A percentile compares a stretch with the other conserved stretches of the same genome.
These are phyloP conservation scores for Propithecus deckenii DNA, from an alignment of 2,797 vertebrate species.

Conservation along the genomic window DNA sequence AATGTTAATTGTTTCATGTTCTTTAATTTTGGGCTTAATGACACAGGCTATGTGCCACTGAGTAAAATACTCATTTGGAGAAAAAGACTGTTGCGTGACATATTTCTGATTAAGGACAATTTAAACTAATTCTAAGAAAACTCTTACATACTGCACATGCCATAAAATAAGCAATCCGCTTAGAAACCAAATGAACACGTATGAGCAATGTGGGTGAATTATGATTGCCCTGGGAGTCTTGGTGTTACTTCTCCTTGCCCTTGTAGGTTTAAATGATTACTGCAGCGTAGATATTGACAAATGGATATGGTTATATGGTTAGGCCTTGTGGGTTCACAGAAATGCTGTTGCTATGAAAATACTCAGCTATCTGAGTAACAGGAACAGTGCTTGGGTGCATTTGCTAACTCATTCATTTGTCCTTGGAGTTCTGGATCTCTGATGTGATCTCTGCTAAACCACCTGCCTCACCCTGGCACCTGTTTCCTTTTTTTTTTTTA, in stretches of 20 bases:
- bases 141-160: neutral
- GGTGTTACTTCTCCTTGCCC: neutral
- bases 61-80: conserved; percentile 57
- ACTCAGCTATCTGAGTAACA: neutral
- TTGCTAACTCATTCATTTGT: neutral
- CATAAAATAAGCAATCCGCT: conserved; percentile 15
- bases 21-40: conserved; percentile 61
- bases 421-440: neutral
- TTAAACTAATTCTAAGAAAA: conserved; percentile 63
- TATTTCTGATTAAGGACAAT: conserved; percentile 57
- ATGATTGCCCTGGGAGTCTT: neutral
- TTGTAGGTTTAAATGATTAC: conserved; percentile 18
- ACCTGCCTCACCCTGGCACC: neutral
- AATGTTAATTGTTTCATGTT: conserved; percentile 59
- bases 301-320: neutral
- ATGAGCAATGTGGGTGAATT: neutral
- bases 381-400: neutral
- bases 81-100: conserved; percentile 37
- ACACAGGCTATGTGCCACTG: conserved; percentile 5
- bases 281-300: neutral
- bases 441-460: neutral
- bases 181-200: conserved; percentile 17
- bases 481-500: neutral
- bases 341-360: neutral
- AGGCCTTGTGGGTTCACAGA: neutral